phyloP scores from a whole-genome alignment of 2,113 vertebrate genomes.

The Grammomys dolichurus region DNA sequence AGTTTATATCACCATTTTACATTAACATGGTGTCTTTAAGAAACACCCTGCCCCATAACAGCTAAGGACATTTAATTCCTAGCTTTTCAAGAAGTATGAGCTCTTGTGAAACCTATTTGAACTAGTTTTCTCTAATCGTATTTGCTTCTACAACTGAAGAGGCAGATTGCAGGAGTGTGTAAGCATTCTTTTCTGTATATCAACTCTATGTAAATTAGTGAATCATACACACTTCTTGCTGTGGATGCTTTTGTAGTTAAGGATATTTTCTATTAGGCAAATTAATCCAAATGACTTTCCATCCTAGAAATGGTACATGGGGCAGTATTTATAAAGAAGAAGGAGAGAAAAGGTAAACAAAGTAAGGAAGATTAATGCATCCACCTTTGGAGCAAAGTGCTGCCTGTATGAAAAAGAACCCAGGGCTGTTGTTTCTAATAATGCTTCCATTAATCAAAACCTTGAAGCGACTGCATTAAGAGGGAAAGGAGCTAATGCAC shows the following conservation, averaged over 20 bases:
- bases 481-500: conserved; percentile 52
- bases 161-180: neutral
- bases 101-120: neutral
- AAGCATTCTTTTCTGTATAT: neutral
- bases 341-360: conserved; percentile 63
- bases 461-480: conserved; percentile 54
- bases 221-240: neutral
- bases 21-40: neutral
- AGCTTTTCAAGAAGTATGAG: conserved; percentile 32
- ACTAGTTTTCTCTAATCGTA: neutral
- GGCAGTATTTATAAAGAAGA: conserved; percentile 53
- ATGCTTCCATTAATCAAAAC: conserved; percentile 78
- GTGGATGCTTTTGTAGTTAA: neutral
- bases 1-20: neutral
- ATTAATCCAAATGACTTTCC: neutral
- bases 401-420: conserved; percentile 38
- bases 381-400: conserved; percentile 47
- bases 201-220: neutral
- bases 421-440: conserved; percentile 58
- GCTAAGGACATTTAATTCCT: neutral
- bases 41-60: neutral
- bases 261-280: neutral
- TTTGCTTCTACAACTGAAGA: neutral
- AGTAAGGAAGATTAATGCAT: conserved; percentile 75
- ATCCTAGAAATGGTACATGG: neutral